Evolutionary conservation across 2,113 vertebrate genomes (phyloP).

Genomic region (Zootoca vivipara): DNA sequence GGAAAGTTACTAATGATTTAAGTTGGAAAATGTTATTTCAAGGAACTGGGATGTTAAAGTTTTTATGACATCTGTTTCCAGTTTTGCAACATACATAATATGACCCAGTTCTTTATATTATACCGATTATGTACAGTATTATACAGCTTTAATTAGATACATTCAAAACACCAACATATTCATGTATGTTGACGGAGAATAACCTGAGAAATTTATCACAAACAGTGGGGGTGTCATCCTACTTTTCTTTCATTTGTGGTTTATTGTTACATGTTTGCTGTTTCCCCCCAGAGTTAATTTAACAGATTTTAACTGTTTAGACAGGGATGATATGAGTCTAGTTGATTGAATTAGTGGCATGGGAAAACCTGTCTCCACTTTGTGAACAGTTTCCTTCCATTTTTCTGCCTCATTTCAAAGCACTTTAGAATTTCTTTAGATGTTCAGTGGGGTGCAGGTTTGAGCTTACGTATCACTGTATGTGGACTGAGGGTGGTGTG

Average conservation of each 20-base stretch:
- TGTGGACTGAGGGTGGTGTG: too few relatives aligned
- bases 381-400: too few relatives aligned
- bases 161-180: background rate
- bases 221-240: background rate
- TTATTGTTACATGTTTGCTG: background rate
- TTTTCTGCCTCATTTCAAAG: too few relatives aligned
- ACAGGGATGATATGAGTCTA: too few relatives aligned
- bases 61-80: background rate
- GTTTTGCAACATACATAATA: conserved; percentile 5
- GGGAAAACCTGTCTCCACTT: too few relatives aligned
- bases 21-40: background rate
- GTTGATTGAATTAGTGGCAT: too few relatives aligned
- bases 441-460: too few relatives aligned
- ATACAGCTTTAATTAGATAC: background rate
- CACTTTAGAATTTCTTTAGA: too few relatives aligned
- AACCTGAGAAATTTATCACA: background rate
- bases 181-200: background rate
- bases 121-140: background rate
- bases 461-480: too few relatives aligned
- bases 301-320: too few relatives aligned
- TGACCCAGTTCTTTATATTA: background rate
- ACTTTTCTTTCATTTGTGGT: too few relatives aligned
- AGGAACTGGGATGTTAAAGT: background rate
- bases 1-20: background rate
- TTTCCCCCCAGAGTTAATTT: background rate